Evolutionary conservation across 2,888 invertebrate species (phyloP).

Genomic region (Chromoteleia sp.): DNA sequence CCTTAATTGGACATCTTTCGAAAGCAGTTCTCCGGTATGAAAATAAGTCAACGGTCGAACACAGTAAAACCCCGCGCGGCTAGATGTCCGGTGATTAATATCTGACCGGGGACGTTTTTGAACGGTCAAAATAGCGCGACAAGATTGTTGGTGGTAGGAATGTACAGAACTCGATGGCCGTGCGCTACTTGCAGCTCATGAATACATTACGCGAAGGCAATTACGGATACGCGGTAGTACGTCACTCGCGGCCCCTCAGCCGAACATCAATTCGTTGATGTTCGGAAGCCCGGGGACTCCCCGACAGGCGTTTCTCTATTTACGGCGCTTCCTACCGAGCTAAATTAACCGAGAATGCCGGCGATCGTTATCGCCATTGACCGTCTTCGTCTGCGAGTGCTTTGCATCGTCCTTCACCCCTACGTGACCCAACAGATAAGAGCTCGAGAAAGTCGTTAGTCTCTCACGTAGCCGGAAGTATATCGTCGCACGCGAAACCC

Average conservation of each 20-base stretch:
- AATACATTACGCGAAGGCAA: constrained; percentile 50
- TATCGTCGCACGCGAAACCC: constrained; percentile 82
- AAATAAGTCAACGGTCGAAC: constrained; percentile 24
- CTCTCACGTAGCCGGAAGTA: constrained; percentile 80
- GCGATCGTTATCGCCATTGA: constrained; percentile 77
- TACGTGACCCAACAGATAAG: constrained; percentile 79
- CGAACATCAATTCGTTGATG: constrained; percentile 63
- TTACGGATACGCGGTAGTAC: constrained; percentile 13
- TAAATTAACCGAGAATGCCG: constrained; percentile 81
- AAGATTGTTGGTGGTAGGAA: constrained; percentile 8
- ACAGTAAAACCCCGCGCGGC: constrained; percentile 20
- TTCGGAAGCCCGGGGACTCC: constrained; percentile 45
- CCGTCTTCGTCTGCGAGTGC: constrained; percentile 69
- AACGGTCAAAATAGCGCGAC: constrained; percentile 27
- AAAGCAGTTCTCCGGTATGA: neutral
- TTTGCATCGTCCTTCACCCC: constrained; percentile 73
- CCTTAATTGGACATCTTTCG: constrained; percentile 1
- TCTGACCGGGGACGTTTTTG: constrained; percentile 16
- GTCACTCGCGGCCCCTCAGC: constrained; percentile 26
- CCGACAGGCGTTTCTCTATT: constrained; percentile 78
- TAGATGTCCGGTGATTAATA: constrained; percentile 38
- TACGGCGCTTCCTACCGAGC: constrained; percentile 79
- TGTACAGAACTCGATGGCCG: constrained; percentile 10
- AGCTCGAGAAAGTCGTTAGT: constrained; percentile 82
- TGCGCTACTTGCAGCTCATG: constrained; percentile 41